Evolutionary conservation across 2,888 invertebrate genomes (phyloP), one percentile per base, ranked within the genome.

Genomic region (Metalampra italica): DNA sequence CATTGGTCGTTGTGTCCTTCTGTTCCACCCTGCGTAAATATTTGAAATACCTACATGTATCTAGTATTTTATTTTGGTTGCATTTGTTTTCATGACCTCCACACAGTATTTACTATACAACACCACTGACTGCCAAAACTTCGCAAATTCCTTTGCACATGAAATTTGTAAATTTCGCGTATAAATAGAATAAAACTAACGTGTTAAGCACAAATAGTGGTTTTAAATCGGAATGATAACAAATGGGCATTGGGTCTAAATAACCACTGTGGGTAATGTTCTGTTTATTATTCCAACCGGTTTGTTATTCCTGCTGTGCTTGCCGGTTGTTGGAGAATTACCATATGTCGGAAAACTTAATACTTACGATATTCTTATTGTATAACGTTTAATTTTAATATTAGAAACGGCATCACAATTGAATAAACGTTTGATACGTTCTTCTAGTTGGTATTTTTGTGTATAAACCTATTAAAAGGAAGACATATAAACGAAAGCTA

Each of bases 241-340:
- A 66, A 66, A 60, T 50, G 45, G 45, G 51, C 56, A 54, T 56
- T 56, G 53, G 58, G 55, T 54, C 53, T 59, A 58, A 66, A 64
- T 62, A 64, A 56, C 56, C 48, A 52, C 51, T 49, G 47, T 47
- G 47, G 40, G 48, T 57, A 52, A 47, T 49, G 52, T 46, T 37
- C 46, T 77, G 76, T 82, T 82, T 82, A 70, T 81, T 82, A 58
- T 79, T 74, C 52, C 69, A 73, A 68, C 68, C 72, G 73, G 66
- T 55, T 51, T 64, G 60, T 59, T 67, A 60, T 64, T 64, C 50
- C 53, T 49, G 54, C 39, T 49, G 54, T 49, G 56, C 51, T 46
- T 51, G 50, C 42, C 38, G 51, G 59, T 50, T 62, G 56, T 64
- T 72, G 78, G n/a, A 75, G 68, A 66, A 66, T 55, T 55, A 58